Evolutionary conservation across 2,113 vertebrate species (phyloP), one percentile per base, ranked within the genome.

Genomic region (Scomber japonicus): DNA sequence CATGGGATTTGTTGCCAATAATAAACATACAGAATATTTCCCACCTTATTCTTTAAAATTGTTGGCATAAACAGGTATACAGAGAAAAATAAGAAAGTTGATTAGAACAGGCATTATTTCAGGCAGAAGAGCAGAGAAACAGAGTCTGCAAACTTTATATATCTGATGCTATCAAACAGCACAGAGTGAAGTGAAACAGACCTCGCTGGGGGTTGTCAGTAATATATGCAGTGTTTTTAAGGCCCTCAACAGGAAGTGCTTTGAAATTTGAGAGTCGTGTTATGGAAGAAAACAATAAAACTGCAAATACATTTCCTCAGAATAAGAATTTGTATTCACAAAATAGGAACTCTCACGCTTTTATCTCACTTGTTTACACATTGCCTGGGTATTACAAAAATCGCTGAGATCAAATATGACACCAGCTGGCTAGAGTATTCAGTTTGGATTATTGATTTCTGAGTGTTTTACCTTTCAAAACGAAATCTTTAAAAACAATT

Each of bases 121-220:
- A 8, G 15, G 48, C 35, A 45, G 19, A 19, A 44, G 15, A 17
- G 17, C 17, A 59, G 14, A 21, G 5, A 27, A 27, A 27, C 24
- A 2, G 24, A 27, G 12, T 14, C 19, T 19, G 27, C 27, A 56
- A 40, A 64, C 27, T n/a, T 13, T 40, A 21, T 24, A 16, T 19
- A 27, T 27, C 24, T 27, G 50, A 63, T 64, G 59, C 71, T 57
- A 64, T 76, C 51, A 59, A 50, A 51, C 21, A 11, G 12, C 51
- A n/a, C 19, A 19, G 21, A 14, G 3, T 24, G 2, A 35, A 65
- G 1, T 6, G 5, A 7, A 57, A 11, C 24, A 56, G 40, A 24
- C 31, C 48, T 27, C 2, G 1, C 50, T 30, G 35, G 35, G 5
- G 45, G 48, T 17, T 68, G 55, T 27, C 24, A 68, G 50, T 65